These are phyloP conservation scores for Hylomyscus alleni DNA, from an alignment of 2,797 vertebrate genomes.

Conservation along the genomic window DNA sequence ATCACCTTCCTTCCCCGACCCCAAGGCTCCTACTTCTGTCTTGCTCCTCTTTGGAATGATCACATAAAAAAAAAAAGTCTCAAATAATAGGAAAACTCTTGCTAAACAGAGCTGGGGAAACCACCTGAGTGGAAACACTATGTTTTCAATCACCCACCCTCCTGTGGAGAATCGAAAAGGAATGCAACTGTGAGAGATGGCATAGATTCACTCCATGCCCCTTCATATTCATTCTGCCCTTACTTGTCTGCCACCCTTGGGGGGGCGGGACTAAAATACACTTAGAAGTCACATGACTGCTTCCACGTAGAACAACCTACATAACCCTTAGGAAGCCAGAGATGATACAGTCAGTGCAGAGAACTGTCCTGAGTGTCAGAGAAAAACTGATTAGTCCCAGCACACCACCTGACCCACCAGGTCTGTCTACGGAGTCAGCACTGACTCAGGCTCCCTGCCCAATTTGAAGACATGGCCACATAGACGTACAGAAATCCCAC, in stretches of 20 bases:
- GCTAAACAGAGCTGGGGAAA: neutral
- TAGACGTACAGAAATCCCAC: too few species aligned
- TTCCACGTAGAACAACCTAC: neutral
- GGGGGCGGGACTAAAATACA: neutral
- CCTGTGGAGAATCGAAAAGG: neutral
- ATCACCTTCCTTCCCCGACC: too few species aligned
- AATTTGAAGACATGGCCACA: neutral
- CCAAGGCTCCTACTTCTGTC: neutral
- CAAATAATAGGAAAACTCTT: neutral
- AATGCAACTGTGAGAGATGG: neutral
- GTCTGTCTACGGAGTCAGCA: fast-evolving
- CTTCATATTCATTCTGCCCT: neutral
- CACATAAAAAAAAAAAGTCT: neutral
- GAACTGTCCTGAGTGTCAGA: neutral
- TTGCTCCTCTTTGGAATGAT: neutral
- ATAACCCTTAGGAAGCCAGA: neutral
- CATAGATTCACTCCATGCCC: neutral
- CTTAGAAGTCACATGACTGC: constrained; percentile 40
- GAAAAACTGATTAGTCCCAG: neutral
- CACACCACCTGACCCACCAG: fast-evolving
- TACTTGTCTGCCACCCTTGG: neutral
- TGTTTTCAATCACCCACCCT: neutral
- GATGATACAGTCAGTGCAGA: neutral
- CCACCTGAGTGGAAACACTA: neutral
- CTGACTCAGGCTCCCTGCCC: fast-evolving